Base-by-base conservation (phyloP, 1,140 invertebrate species). In the Gonatopus flavifemur region DNA sequence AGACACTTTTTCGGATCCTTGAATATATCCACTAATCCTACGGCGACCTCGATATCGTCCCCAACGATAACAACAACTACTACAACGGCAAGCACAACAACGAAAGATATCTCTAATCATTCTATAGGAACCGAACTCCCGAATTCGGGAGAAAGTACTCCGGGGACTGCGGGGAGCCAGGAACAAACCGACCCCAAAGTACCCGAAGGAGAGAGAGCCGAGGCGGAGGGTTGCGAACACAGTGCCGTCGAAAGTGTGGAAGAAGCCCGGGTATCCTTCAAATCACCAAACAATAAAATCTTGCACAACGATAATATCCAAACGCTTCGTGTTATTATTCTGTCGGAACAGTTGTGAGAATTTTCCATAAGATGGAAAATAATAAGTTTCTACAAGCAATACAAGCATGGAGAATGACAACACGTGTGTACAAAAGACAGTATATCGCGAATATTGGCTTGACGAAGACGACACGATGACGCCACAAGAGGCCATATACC, bases 331-430 rank as follows among this genome's bases (percentile, higher is more conserved):
- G 75, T 78, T 21, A 77, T 78, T 20, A 78, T 78, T 57, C 53
- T 77, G 36, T 77, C 74, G 39, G 76, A 78, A 57, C 75, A 77
- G 57, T 70, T 78, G 67, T 77, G 74, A 77, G 51, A 52, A 36
- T 49, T 49, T 55, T 55, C 25, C 36, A 36, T 49, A 13, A 18
- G 21, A 38, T 15, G 22, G 2, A 8, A n/a, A n/a, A n/a, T n/a
- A n/a, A n/a, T n/a, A n/a, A n/a, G n/a, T n/a, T n/a, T n/a, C n/a
- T n/a, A n/a, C n/a, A n/a, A n/a, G n/a, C n/a, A n/a, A n/a, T n/a
- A n/a, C n/a, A n/a, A n/a, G n/a, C n/a, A n/a, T n/a, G n/a, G n/a
- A n/a, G n/a, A n/a, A n/a, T n/a, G n/a, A n/a, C n/a, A n/a, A n/a
- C n/a, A n/a, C n/a, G n/a, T n/a, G n/a, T n/a, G n/a, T n/a, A n/a